Base-by-base conservation (phyloP, 2,113 vertebrate genomes). In the Donacobius atricapilla region DNA sequence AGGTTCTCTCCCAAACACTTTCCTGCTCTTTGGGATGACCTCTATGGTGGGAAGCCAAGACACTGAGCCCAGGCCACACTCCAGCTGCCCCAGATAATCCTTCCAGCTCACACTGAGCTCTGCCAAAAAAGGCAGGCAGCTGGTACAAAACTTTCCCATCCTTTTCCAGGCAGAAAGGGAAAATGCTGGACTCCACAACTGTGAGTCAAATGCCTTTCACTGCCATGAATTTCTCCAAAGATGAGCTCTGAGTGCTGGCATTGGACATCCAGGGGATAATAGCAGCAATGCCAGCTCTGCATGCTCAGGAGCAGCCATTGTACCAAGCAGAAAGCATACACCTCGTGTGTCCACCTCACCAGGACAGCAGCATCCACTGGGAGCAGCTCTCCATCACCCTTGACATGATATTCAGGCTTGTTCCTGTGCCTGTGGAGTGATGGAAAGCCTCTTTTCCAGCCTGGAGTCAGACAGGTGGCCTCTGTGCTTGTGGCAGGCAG, bases 301-400 rank as follows among this genome's bases (percentile, higher is more conserved):
- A 0, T 1, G 24, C 27, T 13, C 4, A 3, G 58, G 31, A 70
- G 33, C 60, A 47, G 57, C 0, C 0, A 11, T 22, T 0, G 3
- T 9, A 31, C 9, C 31, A 11, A 40, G 37, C 40, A 57, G 11
- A 37, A 58, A 92, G 17, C 17, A 13, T 16, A 23, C 7, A 2
- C 3, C 57, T 7, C 8, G 0, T 3, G 9, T 22, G 14, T 40
- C n/a, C 20, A 15, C 11, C 12, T 20, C n/a, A 48, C 18, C 19
- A 47, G 24, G 10, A 47, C 30, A 39, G 9, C 3, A 1, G 6
- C 24, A 57, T 4, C 20, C n/a, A 4, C 39, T 39, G 35, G 23
- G 23, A 73, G 21, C 30, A 42, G 30, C 37, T 73, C 31, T 64
- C 30, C 65, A 10, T 57, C 53, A 24, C 31, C 39, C 10, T 33